Percentiles rank a stretch among this genome's conserved stretches.
These are phyloP conservation scores for Eidolon helvum DNA, from an alignment of 2,113 vertebrate species.

Conservation along the genomic window DNA sequence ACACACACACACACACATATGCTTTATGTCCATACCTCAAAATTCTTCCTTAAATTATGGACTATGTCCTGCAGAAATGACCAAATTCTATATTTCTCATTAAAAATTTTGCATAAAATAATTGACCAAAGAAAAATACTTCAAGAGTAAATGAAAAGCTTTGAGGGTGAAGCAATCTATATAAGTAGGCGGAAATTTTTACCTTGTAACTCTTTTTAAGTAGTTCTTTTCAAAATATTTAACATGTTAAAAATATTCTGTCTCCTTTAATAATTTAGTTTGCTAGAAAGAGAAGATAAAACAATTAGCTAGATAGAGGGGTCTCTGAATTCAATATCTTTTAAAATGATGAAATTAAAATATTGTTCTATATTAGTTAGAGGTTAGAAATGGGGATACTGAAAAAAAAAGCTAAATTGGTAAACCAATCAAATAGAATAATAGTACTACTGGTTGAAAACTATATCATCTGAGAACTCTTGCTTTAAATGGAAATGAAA, in stretches of 20 bases:
- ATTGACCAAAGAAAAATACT: not conserved
- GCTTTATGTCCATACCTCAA: not conserved
- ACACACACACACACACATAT: not conserved
- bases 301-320: not conserved
- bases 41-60: not conserved
- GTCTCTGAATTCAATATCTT: not conserved
- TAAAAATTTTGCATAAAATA: not conserved
- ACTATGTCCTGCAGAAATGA: not conserved
- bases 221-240: conserved; percentile 17
- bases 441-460: not conserved
- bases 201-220: not conserved
- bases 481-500: not conserved
- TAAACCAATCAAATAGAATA: not conserved
- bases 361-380: not conserved
- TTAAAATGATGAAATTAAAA: not conserved
- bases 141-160: not conserved
- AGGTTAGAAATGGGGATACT: not conserved
- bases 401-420: not conserved
- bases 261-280: not conserved
- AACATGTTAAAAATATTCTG: not conserved
- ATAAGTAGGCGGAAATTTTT: not conserved
- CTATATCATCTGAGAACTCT: not conserved
- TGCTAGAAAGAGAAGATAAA: not conserved
- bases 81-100: not conserved
- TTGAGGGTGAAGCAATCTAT: not conserved